Evolutionary conservation across 30 jellyfish, hydroid and myxozoan genomes (phyloP).

Genomic region (Cassiopea xamachana): DNA sequence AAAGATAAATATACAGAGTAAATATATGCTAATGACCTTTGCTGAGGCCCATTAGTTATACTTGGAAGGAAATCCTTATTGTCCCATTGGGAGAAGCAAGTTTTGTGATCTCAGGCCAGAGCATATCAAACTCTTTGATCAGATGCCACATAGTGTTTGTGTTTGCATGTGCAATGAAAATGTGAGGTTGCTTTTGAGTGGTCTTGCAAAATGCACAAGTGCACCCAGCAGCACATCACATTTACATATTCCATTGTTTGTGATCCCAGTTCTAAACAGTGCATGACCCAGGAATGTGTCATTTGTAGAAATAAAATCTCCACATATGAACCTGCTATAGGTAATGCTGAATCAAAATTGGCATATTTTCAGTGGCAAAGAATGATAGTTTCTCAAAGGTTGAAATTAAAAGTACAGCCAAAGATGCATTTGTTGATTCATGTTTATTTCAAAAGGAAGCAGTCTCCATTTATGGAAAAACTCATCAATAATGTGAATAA

Average conservation of each 20-base stretch:
- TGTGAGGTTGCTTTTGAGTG: constrained; percentile 3
- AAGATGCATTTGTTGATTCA: constrained; percentile 53
- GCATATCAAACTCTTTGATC: constrained; percentile 16
- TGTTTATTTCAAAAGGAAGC: constrained; percentile 50
- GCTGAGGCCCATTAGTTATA: constrained; percentile 38
- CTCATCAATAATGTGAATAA: constrained; percentile 27
- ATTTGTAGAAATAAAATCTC: not conserved
- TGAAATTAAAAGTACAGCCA: not conserved
- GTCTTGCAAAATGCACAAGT: constrained; percentile 11
- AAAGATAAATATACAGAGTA: constrained; percentile 15
- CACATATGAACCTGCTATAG: constrained; percentile 6
- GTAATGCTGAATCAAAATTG: constrained; percentile 6
- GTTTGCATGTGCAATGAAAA: constrained; percentile 33
- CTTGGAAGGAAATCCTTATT: not conserved
- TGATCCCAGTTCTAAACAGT: constrained; percentile 7
- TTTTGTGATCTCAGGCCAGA: constrained; percentile 25
- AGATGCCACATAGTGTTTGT: constrained; percentile 25
- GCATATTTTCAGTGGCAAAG: constrained; percentile 39
- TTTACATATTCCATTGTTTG: constrained; percentile 18
- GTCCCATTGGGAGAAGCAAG: not conserved
- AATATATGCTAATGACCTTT: constrained; percentile 45
- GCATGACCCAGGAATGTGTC: constrained; percentile 1
- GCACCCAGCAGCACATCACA: not conserved
- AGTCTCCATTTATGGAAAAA: constrained; percentile 4
- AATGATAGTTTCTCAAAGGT: constrained; percentile 1